Base-by-base conservation (phyloP, 2,797 vertebrate species). In the Anguilla anguilla region DNA sequence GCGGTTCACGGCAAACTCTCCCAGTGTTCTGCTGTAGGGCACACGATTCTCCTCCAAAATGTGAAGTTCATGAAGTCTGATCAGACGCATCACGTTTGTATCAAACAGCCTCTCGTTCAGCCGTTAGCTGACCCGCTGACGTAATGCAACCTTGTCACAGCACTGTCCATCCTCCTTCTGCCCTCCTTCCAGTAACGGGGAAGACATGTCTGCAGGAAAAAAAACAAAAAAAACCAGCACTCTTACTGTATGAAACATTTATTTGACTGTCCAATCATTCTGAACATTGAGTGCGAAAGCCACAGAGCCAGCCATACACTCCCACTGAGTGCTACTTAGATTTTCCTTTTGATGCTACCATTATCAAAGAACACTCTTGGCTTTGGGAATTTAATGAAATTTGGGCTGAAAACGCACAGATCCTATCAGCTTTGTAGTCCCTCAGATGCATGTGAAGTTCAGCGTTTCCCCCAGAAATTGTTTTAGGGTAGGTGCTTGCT, bases 71-170 rank as follows among this genome's bases (percentile, higher is more conserved):
- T 49, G 11, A 79, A 22, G 72, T 74, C 28, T 39, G 72, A 39
- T 39, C 72, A 74, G 3, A 74, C 31, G 31, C 10, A 31, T 43
- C 19, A 39, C 13, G 35, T 31, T 19, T 15, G 72, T 13, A 15
- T 31, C 72, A 77, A 13, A 77, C 2, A 10, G 31, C 13, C 35
- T 6, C 39, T 46, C n/a, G 10, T 69, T 2, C 6, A 13, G 1
- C 22, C 35, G 92, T 94, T 96, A 97, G 43, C 94, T 84, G 0
- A 96, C 95, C 87, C 96, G 95, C 79, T 97, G 96, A 13, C 96
- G 95, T 77, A 96, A 90, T 2, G 88, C 92, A 77, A 92, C 94
- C 0, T 94, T 95, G 5, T 95, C 93, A 0, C 84, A 87, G 59
- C 46, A 88, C 0, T 22, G 43, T 28, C 91, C 83, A 53, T 86